phyloP scores from a whole-genome alignment of 2,888 invertebrate species.

The Apomyelois bistriatella region DNA sequence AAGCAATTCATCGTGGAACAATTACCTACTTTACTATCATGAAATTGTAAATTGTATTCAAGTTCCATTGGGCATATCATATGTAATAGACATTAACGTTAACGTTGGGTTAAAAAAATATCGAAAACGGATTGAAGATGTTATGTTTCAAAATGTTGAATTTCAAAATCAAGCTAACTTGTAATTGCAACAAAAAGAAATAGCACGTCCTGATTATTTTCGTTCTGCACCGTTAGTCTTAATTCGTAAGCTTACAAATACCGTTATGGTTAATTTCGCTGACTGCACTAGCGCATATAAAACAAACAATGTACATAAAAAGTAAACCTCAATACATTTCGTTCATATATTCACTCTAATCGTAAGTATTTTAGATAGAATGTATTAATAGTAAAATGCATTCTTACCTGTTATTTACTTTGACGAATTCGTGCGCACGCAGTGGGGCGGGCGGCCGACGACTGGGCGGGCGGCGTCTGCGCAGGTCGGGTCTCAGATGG shows the following conservation, averaged over 20 bases:
- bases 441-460: conserved; percentile 68
- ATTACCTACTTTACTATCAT: too few species aligned
- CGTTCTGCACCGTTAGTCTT: conserved; percentile 35
- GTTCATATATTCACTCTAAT: neutral
- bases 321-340: neutral
- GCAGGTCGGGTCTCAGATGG: conserved; percentile 30
- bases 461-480: conserved; percentile 72
- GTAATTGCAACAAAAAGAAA: conserved; percentile 14
- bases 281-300: conserved; percentile 38
- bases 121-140: too few species aligned
- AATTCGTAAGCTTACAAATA: conserved; percentile 47
- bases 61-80: too few species aligned
- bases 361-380: neutral
- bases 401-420: conserved; percentile 45
- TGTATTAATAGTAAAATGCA: conserved; percentile 26
- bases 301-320: conserved; percentile 9
- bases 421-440: conserved; percentile 47
- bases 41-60: too few species aligned
- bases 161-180: neutral
- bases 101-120: too few species aligned
- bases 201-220: conserved; percentile 33
- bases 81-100: too few species aligned
- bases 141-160: too few species aligned
- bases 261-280: conserved; percentile 56
- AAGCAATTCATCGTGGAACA: too few species aligned